These are phyloP conservation scores for Troides helena DNA, from an alignment of 2,888 invertebrate genomes.

Conservation along the genomic window DNA sequence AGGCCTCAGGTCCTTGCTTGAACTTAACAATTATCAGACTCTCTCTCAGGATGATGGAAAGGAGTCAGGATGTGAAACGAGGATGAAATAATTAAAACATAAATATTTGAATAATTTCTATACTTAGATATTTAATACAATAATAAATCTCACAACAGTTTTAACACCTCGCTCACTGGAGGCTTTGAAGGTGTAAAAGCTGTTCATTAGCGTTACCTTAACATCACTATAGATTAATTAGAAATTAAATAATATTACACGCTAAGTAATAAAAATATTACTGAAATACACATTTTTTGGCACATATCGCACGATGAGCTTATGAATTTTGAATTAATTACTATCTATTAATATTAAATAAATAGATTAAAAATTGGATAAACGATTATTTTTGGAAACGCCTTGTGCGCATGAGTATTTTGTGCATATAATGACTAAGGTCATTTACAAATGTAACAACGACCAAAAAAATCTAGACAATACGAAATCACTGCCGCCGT, in stretches of 20 bases:
- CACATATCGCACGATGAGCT: conserved; percentile 39
- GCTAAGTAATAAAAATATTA: conserved; percentile 36
- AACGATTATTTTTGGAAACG: conserved; percentile 22
- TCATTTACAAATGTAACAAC: conserved; percentile 20
- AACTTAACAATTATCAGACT: no score
- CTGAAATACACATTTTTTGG: conserved; percentile 43
- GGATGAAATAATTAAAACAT: conserved; percentile 12
- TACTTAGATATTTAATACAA: conserved; percentile 68
- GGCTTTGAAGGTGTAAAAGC: conserved; percentile 70
- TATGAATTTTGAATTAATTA: conserved; percentile 19
- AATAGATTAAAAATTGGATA: conserved; percentile 20
- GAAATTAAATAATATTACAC: conserved; percentile 40
- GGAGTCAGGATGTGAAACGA: neutral
- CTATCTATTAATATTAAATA: conserved; percentile 25
- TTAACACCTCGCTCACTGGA: conserved; percentile 64
- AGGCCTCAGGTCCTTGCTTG: no score
- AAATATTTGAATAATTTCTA: conserved; percentile 67
- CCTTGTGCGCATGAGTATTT: conserved; percentile 28
- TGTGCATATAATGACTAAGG: conserved; percentile 27
- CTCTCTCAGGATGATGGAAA: neutral
- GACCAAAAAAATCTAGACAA: conserved; percentile 28
- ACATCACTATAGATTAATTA: conserved; percentile 39
- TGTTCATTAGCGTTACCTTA: conserved; percentile 60
- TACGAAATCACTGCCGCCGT: conserved; percentile 40
- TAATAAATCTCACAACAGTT: conserved; percentile 75